phyloP scores from a whole-genome alignment of 1,140 invertebrate species.

The Pararge aegeria region DNA sequence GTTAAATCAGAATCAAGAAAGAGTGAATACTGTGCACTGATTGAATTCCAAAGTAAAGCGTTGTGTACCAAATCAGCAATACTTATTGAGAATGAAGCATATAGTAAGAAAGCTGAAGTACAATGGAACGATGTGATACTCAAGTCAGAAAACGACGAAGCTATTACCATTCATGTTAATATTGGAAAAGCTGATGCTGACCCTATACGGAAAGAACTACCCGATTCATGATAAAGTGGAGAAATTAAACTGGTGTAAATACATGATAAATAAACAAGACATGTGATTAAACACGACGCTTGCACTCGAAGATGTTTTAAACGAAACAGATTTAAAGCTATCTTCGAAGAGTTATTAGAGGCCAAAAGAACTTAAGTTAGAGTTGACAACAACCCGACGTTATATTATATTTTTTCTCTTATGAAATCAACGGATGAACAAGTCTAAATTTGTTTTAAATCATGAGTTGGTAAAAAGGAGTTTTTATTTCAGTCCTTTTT shows the following conservation, averaged over 20 bases:
- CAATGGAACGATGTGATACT: slow-evolving; percentile 68
- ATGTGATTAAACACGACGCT: slow-evolving; percentile 25
- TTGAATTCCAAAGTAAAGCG: slow-evolving; percentile 72
- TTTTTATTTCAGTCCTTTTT: not conserved
- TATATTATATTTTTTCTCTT: not conserved
- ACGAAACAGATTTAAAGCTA: slow-evolving; percentile 6
- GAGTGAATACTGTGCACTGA: slow-evolving; percentile 67
- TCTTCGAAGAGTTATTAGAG: slow-evolving; percentile 9
- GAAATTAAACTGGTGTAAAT: not conserved
- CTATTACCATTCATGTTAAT: slow-evolving; percentile 71
- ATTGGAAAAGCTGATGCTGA: slow-evolving; percentile 61
- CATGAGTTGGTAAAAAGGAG: not conserved
- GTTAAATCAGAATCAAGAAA: slow-evolving; percentile 60
- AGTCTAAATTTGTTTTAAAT: not conserved
- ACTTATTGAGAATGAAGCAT: slow-evolving; percentile 67
- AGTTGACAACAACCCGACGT: not conserved
- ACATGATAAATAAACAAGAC: slow-evolving; percentile 11
- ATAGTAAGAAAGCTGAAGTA: slow-evolving; percentile 71
- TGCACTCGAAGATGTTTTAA: slow-evolving; percentile 17
- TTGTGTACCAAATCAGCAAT: slow-evolving; percentile 69
- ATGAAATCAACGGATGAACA: not conserved
- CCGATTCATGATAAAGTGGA: slow-evolving; percentile 38
- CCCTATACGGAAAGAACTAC: slow-evolving; percentile 39
- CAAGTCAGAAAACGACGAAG: slow-evolving; percentile 68
- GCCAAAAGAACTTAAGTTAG: slow-evolving; percentile 21